phyloP scores from a whole-genome alignment of 1,140 invertebrate species.

The Aphaenogaster rudis region DNA sequence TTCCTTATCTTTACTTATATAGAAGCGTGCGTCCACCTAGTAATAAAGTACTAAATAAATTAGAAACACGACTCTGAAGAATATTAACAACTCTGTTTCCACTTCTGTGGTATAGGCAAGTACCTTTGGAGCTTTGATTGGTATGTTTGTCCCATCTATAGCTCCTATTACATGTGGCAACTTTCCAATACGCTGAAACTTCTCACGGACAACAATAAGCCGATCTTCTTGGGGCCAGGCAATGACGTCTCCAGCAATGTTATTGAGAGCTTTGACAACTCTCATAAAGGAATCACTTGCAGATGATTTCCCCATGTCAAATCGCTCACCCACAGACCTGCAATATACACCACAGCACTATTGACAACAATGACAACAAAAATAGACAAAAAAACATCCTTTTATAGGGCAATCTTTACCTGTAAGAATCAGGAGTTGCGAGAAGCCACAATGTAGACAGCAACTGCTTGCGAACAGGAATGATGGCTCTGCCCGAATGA shows the following conservation, averaged over 20 bases:
- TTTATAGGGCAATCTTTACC: not conserved
- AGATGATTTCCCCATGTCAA: slow-evolving; percentile 3
- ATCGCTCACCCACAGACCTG: not conserved
- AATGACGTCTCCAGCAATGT: slow-evolving; percentile 6
- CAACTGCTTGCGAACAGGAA: no score
- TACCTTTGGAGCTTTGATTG: slow-evolving; percentile 5
- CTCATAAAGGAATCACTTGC: slow-evolving; percentile 26
- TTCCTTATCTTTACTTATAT: slow-evolving; percentile 14
- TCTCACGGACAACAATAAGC: not conserved
- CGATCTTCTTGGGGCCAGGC: not conserved
- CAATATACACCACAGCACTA: not conserved
- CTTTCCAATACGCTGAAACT: not conserved
- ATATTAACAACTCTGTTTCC: no score
- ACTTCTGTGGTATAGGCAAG: not conserved
- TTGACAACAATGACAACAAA: not conserved
- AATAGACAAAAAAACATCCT: not conserved
- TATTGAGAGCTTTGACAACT: not conserved
- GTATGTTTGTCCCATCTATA: slow-evolving; percentile 2
- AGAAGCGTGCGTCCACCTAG: not conserved
- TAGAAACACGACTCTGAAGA: no score
- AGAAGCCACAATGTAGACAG: slow-evolving; percentile 2
- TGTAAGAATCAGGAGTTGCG: slow-evolving; percentile 23
- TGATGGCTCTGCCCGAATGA: no score
- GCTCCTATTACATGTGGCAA: slow-evolving; percentile 12
- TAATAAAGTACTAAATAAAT: not conserved